Conservation (phyloP, 2,113 vertebrate species). For the Stigmatopora argus region DNA sequence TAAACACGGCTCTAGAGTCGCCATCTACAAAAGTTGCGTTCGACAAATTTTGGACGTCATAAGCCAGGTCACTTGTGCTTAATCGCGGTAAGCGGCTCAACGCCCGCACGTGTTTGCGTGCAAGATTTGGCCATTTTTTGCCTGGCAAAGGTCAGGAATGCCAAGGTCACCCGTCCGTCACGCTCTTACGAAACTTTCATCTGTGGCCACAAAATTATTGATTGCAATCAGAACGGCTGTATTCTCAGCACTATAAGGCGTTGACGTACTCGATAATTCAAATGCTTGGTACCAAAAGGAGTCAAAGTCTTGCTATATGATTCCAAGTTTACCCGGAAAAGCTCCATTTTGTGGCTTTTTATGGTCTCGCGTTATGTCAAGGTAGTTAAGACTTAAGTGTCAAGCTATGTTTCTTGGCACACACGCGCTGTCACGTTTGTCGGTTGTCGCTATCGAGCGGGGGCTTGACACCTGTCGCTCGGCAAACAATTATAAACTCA, state of each 20-base stretch:
- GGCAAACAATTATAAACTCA: conserved; percentile 50
- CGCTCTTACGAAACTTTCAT: conserved; percentile 35
- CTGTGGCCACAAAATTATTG: conserved; percentile 14
- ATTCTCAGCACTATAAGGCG: too few relatives aligned
- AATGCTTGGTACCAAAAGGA: too few relatives aligned
- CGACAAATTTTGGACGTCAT: conserved; percentile 36
- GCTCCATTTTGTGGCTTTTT: too few relatives aligned
- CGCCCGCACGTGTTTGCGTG: conserved; percentile 16
- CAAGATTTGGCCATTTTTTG: conserved; percentile 15
- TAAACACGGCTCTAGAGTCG: too few relatives aligned
- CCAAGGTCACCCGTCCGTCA: conserved; percentile 18
- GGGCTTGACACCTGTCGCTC: conserved; percentile 42
- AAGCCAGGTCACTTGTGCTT: conserved; percentile 46
- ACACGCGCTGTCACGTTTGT: conserved; percentile 15
- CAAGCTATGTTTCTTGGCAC: conserved; percentile 3
- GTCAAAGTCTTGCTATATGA: too few relatives aligned
- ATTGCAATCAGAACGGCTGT: background rate
- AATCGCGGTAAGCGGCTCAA: conserved; percentile 55
- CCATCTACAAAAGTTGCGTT: background rate
- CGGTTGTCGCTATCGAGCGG: conserved; percentile 22
- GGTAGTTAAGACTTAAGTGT: conserved; percentile 47
- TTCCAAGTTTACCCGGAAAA: too few relatives aligned
- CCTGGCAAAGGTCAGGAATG: conserved; percentile 31
- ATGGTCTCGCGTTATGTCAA: conserved; percentile 37
- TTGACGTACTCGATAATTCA: too few relatives aligned